These are phyloP conservation scores for Chaetodon trifascialis DNA, from an alignment of 2,113 vertebrate genomes.

Conservation along the genomic window DNA sequence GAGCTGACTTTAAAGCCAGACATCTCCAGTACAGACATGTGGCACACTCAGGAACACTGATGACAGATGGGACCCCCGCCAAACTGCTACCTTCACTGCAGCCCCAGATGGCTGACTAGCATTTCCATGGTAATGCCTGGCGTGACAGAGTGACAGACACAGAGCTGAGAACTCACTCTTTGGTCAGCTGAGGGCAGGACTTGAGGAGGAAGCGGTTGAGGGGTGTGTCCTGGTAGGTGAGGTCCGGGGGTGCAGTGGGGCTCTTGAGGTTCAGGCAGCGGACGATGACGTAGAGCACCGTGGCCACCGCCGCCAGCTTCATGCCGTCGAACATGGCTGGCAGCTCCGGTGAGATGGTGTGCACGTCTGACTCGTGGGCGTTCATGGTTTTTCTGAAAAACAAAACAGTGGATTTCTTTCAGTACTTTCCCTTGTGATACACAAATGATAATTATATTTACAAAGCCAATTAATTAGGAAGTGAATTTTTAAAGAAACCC, in stretches of 20 bases:
- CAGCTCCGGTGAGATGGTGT: slow-evolving; percentile 90
- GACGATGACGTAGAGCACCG: slow-evolving; percentile 94
- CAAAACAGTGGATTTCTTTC: background rate
- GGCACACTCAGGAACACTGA: slow-evolving; percentile 36
- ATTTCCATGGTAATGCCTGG: slow-evolving; percentile 47
- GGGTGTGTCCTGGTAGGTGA: slow-evolving; percentile 93
- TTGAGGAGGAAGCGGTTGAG: slow-evolving; percentile 94
- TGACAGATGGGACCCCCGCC: slow-evolving; percentile 38
- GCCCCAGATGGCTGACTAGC: slow-evolving; percentile 33
- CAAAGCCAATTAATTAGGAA: background rate
- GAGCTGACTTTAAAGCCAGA: slow-evolving; percentile 13
- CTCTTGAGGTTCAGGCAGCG: slow-evolving; percentile 98
- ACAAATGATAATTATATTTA: background rate
- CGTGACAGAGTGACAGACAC: slow-evolving; percentile 40
- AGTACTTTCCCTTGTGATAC: background rate
- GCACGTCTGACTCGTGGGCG: slow-evolving; percentile 77
- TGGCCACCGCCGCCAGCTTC: slow-evolving; percentile 96
- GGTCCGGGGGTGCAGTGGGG: slow-evolving; percentile 93
- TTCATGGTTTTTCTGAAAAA: slow-evolving; percentile 79
- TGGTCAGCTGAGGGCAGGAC: slow-evolving; percentile 95
- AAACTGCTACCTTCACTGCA: slow-evolving; percentile 41
- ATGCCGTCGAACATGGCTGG: slow-evolving; percentile 97
- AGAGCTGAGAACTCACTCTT: slow-evolving; percentile 92
- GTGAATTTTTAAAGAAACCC: background rate
- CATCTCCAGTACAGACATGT: slow-evolving; percentile 25